Conservation (phyloP, 1,140 invertebrate genomes). For the Chionoecetes opilio region DNA sequence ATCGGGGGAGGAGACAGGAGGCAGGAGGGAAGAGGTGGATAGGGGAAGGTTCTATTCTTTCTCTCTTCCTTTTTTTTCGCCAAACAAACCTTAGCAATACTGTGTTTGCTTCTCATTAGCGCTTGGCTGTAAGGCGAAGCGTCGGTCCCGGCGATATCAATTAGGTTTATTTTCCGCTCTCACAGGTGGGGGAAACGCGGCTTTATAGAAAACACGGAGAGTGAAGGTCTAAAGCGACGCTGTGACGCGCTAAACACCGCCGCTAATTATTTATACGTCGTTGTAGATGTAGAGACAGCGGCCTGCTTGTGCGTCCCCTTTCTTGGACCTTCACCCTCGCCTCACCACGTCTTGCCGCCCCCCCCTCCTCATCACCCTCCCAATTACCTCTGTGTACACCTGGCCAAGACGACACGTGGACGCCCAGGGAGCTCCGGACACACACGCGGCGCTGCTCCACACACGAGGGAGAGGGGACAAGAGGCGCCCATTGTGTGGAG, state of each 20-base stretch:
- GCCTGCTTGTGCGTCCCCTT: not conserved
- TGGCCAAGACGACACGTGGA: not conserved
- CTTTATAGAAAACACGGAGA: conserved; percentile 71
- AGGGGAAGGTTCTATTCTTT: conserved; percentile 31
- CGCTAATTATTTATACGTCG: conserved; percentile 59
- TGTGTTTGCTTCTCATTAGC: conserved; percentile 76
- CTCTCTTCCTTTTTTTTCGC: conserved; percentile 49
- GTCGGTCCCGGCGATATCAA: conserved; percentile 59
- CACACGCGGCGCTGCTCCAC: too few relatives aligned
- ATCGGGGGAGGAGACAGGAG: not conserved
- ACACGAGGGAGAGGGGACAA: not conserved
- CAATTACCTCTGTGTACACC: conserved; percentile 6
- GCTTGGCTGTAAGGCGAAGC: conserved; percentile 57
- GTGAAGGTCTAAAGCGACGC: conserved; percentile 45
- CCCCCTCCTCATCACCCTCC: not conserved
- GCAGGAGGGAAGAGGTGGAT: not conserved
- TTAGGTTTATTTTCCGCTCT: conserved; percentile 71
- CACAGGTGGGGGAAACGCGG: conserved; percentile 60
- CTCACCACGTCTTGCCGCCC: not conserved
- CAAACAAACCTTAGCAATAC: conserved; percentile 65
- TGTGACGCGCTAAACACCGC: conserved; percentile 40
- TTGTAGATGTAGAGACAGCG: not conserved
- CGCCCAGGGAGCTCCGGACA: too few relatives aligned
- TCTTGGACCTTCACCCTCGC: not conserved
- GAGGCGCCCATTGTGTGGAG: not conserved